Base-by-base conservation (phyloP, 2,888 invertebrate species). In the Octodonta nipae region DNA sequence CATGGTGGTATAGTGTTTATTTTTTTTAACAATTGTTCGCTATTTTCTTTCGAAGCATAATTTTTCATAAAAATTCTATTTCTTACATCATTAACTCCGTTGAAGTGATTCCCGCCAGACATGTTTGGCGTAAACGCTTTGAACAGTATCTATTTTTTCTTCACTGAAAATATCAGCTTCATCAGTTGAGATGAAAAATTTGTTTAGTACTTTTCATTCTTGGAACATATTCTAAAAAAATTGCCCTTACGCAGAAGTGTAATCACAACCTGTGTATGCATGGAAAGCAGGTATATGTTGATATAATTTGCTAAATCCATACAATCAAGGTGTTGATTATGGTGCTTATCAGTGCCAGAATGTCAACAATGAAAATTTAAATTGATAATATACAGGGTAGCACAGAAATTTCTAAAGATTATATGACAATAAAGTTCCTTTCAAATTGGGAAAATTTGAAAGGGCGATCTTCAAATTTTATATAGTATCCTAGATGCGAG, bases 101-200 rank as follows among this genome's bases (percentile, higher is more conserved):
- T 5, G n/a, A 6, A 20, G 7, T 20, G 20, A 6, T 20, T 20
- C n/a, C 6, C n/a, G 20, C 20, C 20, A n/a, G 6, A 20, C 20
- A 20, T 20, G n/a, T n/a, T 6, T 7, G 20, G 7, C 6, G 20
- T 20, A 20, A 20, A 26, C 26, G 5, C 26, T n/a, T 10, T 26
- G 10, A 10, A 26, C 14, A 36, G 12, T 10, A 5, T 28, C 15
- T 28, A 54, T 54, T n/a, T n/a, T n/a, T 51, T 53, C 54, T 44
- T 54, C 46, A 37, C 42, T 33, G 17, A 47, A 44, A 41, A 49
- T 38, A 34, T 47, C 48, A 20, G 36, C 35, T 32, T 28, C 35
- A 38, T 51, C 44, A 32, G 40, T 47, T 37, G 54, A 49, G 50
- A 49, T 13, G 51, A 46, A 47, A 53, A 55, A 41, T 45, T 32